phyloP scores from a whole-genome alignment of 2,888 invertebrate species.

The Byasa hedistus region DNA sequence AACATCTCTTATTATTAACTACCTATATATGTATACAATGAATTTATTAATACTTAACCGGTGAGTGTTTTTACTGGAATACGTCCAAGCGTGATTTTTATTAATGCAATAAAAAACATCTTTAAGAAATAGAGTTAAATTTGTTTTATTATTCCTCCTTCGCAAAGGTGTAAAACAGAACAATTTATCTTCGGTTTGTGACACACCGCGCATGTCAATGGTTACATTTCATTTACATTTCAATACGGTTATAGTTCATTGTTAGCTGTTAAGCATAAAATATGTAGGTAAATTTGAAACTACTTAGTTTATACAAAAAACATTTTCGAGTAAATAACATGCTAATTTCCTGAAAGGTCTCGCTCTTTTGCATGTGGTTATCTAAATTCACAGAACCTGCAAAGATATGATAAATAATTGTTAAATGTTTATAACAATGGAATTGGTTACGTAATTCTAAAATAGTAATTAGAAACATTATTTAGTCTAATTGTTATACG shows the following conservation, averaged over 20 bases:
- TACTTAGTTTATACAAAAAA: not conserved
- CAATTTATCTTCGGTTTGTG: slow-evolving; percentile 20
- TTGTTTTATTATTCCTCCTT: slow-evolving; percentile 19
- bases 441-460: too few species aligned
- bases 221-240: slow-evolving; percentile 15
- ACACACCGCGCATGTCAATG: slow-evolving; percentile 16
- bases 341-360: not conserved
- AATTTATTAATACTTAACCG: not conserved
- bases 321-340: not conserved
- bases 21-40: not conserved
- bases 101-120: slow-evolving; percentile 21
- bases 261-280: slow-evolving; percentile 7
- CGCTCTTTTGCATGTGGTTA: too few species aligned
- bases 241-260: slow-evolving; percentile 18
- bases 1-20: too few species aligned
- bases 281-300: slow-evolving; percentile 1
- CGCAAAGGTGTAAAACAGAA: slow-evolving; percentile 8
- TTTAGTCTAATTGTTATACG: too few species aligned
- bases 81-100: slow-evolving; percentile 13
- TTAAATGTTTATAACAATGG: too few species aligned
- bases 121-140: slow-evolving; percentile 19
- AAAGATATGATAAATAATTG: not conserved
- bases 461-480: not conserved
- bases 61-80: slow-evolving; percentile 6
- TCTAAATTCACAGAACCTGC: not conserved